A percentile compares a stretch with the other conserved stretches of the same genome.
These are phyloP conservation scores for Saguinus midas DNA, from an alignment of 2,113 vertebrate species.

Conservation along the genomic window DNA sequence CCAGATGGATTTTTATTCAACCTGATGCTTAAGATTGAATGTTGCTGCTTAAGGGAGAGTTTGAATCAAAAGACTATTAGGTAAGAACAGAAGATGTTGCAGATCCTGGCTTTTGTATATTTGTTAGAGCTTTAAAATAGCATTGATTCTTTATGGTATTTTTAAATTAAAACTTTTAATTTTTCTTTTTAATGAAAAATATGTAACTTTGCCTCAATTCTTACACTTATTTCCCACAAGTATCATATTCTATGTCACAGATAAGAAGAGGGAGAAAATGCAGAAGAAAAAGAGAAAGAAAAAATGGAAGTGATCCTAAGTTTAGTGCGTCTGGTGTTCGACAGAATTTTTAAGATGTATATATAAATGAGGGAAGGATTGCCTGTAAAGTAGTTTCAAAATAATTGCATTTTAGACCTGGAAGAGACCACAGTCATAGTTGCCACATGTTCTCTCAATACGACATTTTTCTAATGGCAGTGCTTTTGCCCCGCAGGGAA, in stretches of 20 bases:
- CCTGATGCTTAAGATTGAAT: background rate
- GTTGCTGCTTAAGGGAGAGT: background rate
- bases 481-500: background rate
- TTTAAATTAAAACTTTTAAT: background rate
- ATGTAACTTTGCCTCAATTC: background rate
- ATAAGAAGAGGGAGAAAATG: background rate
- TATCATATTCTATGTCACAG: background rate
- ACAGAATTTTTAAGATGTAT: background rate
- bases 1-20: slow-evolving; percentile 16
- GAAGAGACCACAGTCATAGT: background rate
- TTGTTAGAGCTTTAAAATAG: background rate
- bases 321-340: background rate
- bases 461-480: background rate
- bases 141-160: background rate
- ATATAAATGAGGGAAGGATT: background rate
- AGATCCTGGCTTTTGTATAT: background rate
- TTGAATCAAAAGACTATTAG: background rate
- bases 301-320: background rate
- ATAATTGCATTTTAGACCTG: background rate
- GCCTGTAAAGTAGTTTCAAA: background rate
- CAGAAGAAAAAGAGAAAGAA: background rate
- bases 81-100: background rate
- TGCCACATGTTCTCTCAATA: background rate
- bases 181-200: background rate
- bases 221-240: background rate